Conservation (phyloP, 2,113 vertebrate genomes). For the Indicator maculatus region DNA sequence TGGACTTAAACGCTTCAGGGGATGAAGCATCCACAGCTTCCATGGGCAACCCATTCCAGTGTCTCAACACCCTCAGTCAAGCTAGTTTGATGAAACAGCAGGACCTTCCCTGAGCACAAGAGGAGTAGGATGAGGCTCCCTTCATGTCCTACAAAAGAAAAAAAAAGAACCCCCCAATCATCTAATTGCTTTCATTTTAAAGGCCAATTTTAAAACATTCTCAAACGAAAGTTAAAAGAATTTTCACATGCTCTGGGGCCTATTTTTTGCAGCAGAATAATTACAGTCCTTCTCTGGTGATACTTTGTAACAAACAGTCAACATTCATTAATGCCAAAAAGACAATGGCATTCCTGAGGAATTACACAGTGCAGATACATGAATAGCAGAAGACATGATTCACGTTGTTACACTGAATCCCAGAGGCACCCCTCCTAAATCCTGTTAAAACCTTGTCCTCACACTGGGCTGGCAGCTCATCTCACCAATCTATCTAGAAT, state of each 20-base stretch:
- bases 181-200: slow-evolving; percentile 54
- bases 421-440: slow-evolving; percentile 45
- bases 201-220: slow-evolving; percentile 31
- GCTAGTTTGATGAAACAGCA: not conserved
- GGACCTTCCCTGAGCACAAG: not conserved
- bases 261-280: slow-evolving; percentile 46
- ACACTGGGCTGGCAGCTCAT: not conserved
- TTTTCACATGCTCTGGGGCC: slow-evolving; percentile 32
- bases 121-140: not conserved
- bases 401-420: slow-evolving; percentile 72
- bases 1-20: no score
- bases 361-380: slow-evolving; percentile 72
- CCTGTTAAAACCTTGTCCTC: slow-evolving; percentile 12
- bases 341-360: slow-evolving; percentile 73
- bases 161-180: not conserved
- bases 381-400: slow-evolving; percentile 67
- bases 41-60: no score
- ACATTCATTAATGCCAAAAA: slow-evolving; percentile 75
- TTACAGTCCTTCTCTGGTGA: slow-evolving; percentile 70
- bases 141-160: not conserved
- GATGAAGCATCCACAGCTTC: no score
- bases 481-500: not conserved
- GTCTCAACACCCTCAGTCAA: not conserved
- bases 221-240: slow-evolving; percentile 45
- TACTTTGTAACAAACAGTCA: slow-evolving; percentile 66